Evolutionary conservation across 2,888 invertebrate species (phyloP), one percentile per base, ranked within the genome.

Genomic region (Cataglyphis livida): DNA sequence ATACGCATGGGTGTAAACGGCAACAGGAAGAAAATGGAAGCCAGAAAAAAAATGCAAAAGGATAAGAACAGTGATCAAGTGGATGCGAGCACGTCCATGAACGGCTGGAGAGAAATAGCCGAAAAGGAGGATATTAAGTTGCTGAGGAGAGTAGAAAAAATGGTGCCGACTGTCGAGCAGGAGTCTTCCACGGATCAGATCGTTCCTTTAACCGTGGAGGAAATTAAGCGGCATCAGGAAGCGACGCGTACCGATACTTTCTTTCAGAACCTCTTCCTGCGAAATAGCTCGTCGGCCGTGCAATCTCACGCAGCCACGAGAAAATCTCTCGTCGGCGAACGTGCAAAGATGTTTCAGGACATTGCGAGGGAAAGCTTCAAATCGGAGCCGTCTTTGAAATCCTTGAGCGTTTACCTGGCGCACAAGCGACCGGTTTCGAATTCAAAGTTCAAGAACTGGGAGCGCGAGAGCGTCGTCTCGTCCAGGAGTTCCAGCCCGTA

Each of bases 381-480:
- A 86, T 95, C 96, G 44, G 96, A 97, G 83, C 96, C 96, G 78
- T 96, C 96, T 10, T 93, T 96, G 35, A 94, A 95, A 61, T 95
- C 96, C 5, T 92, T 96, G 85, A 96, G 96, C 91, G 95, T 96
- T 48, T 97, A 97, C 92, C 95, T 97, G 59, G 95, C 96, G 62
- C 96, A 97, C 89, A 96, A 97, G 86, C 96, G 96, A 91, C 97
- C 97, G 6, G 97, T 97, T 0, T 96, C 96, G 1, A 96, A 97
- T 88, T 97, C 97, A 0, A 96, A 96, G 90, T 97, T 97, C 93
- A 96, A 96, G 90, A 95, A 96, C 89, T 95, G 96, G 95, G 97
- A 97, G 90, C 95, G 95, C 85, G 96, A 95, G 92, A 96, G 95
- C 82, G 65, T 91, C 25, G 64, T 70, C 28, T 93, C 94, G 0